These are phyloP conservation scores for Leuciscus idus DNA, from an alignment of 2,113 vertebrate genomes.

Conservation along the genomic window DNA sequence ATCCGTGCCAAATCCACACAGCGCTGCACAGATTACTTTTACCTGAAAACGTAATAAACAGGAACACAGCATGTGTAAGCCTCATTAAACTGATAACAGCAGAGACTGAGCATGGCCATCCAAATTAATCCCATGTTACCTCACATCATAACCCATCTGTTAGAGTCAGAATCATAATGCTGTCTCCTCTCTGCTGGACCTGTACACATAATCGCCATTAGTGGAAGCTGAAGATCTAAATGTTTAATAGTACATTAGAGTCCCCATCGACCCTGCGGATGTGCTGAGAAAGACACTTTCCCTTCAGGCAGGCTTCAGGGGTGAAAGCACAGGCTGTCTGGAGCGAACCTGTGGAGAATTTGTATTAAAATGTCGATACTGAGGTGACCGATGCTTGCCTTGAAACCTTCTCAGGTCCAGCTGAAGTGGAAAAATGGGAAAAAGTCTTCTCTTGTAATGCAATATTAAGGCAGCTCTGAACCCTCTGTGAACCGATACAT, in stretches of 20 bases:
- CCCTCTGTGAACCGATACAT: background rate
- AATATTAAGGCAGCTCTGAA: slow-evolving; percentile 27
- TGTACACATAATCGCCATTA: slow-evolving; percentile 36
- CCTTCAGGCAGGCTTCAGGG: slow-evolving; percentile 27
- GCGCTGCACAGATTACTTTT: background rate
- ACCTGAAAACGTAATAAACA: slow-evolving; percentile 25
- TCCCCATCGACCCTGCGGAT: slow-evolving; percentile 31
- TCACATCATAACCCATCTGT: slow-evolving; percentile 41
- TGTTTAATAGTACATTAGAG: slow-evolving; percentile 56
- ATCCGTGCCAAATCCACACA: slow-evolving; percentile 14
- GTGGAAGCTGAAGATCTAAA: slow-evolving; percentile 48
- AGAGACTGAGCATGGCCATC: slow-evolving; percentile 37
- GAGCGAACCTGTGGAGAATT: slow-evolving; percentile 22
- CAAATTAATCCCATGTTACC: slow-evolving; percentile 25
- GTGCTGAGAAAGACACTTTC: slow-evolving; percentile 54
- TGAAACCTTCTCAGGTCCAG: slow-evolving; percentile 2
- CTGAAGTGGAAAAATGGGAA: background rate
- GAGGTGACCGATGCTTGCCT: slow-evolving; percentile 15
- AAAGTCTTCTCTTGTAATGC: slow-evolving; percentile 24
- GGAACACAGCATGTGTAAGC: slow-evolving; percentile 18
- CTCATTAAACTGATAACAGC: slow-evolving; percentile 43
- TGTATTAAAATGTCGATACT: slow-evolving; percentile 37
- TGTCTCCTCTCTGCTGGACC: slow-evolving; percentile 24
- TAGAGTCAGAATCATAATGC: slow-evolving; percentile 34
- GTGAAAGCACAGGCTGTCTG: slow-evolving; percentile 13